Evolutionary conservation across 2,113 vertebrate genomes (phyloP), one percentile per base, ranked within the genome.

Genomic region (Mormyrus iriodes): DNA sequence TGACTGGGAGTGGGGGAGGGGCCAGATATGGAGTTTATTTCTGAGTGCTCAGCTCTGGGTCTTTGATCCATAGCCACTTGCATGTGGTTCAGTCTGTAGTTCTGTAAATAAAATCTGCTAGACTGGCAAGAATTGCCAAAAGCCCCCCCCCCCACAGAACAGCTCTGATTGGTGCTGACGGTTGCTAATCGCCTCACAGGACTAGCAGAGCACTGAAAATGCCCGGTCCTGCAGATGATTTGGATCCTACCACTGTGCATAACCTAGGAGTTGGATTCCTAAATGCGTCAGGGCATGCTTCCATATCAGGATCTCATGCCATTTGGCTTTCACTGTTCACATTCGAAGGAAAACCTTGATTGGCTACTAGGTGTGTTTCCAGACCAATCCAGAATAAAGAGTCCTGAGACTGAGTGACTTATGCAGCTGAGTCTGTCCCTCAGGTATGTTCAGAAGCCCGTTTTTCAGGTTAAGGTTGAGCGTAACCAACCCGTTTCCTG

Each of bases 101-200:
- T 65, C 86, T 53, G 24, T 42, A 87, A 87, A 87, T 87, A 87
- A 55, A 87, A 61, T 61, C 17, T 87, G 86, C 49, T 39, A 24
- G 39, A n/a, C n/a, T 44, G 53, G 53, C 53, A 87, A 61, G 39
- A 87, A 61, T 21, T 42, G 55, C n/a, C n/a, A n/a, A n/a, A n/a
- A 65, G 52, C 39, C 35, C 61, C 27, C 61, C 4, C 27, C 61
- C 10, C 0, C 0, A 12, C 51, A 10, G 31, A 21, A 31, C 4
- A 42, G 13, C 12, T 86, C 27, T 55, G 82, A 84, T 84, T 48
- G n/a, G 44, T 51, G n/a, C 83, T 85, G 9, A 24, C 83, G 13
- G 44, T 19, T 7, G 12, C 13, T 42, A 7, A 42, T 42, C 35
- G 2, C 31, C 3, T 19, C 35, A 17, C 31, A 2, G 31, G 69